A percentile compares a stretch with the other conserved stretches of the same genome.
Evolutionary conservation across 2,888 invertebrate genomes (phyloP).

Genomic region (Dicyrtoma fusca): DNA sequence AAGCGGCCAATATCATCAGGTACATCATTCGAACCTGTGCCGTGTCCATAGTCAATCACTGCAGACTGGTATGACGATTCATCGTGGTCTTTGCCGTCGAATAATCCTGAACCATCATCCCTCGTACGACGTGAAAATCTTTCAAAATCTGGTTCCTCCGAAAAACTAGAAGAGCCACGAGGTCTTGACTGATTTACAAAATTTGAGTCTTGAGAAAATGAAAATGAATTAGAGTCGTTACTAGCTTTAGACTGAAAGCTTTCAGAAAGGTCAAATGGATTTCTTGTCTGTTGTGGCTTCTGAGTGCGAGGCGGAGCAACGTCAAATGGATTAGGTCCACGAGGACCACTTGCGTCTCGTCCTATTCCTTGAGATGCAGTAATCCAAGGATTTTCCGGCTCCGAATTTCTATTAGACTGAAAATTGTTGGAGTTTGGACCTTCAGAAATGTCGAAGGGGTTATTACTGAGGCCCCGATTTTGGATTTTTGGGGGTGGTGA

Average conservation of each 20-base stretch:
- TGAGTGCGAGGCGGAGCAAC: neutral
- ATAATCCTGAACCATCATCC: neutral
- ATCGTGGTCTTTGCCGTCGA: constrained; percentile 27
- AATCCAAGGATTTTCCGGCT: constrained; percentile 35
- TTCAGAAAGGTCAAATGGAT: constrained; percentile 41
- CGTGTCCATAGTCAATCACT: constrained; percentile 54
- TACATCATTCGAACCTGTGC: constrained; percentile 36
- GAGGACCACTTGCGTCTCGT: neutral
- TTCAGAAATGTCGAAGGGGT: constrained; percentile 36
- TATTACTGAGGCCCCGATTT: constrained; percentile 10
- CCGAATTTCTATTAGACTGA: neutral
- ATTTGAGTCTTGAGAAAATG: constrained; percentile 6
- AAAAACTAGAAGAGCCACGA: neutral
- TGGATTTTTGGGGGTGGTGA: constrained; percentile 7
- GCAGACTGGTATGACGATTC: constrained; percentile 37
- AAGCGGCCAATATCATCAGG: constrained; percentile 27
- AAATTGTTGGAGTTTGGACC: neutral
- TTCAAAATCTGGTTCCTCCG: constrained; percentile 37
- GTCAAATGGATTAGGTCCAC: constrained; percentile 45
- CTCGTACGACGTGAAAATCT: constrained; percentile 3
- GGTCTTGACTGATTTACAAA: neutral
- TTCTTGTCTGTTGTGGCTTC: constrained; percentile 32
- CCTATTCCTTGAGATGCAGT: constrained; percentile 18
- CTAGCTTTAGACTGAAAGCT: neutral
- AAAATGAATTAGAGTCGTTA: neutral